A percentile compares a stretch with the other conserved stretches of the same genome.
These are phyloP conservation scores for Podilymbus podiceps DNA, from an alignment of 2,113 vertebrate species.

Conservation along the genomic window DNA sequence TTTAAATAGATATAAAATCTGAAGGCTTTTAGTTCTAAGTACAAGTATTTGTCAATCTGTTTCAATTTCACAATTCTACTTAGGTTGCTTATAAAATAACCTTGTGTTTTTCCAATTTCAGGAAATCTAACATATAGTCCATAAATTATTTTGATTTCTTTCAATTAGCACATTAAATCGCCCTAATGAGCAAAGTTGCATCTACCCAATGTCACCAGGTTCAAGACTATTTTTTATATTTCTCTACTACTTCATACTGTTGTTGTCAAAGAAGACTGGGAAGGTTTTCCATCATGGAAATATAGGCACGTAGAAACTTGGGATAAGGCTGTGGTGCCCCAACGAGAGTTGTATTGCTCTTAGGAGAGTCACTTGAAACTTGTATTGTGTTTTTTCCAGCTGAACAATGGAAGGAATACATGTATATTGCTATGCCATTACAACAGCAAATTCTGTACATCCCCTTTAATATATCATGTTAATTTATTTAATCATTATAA, in stretches of 20 bases:
- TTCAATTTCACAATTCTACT: slow-evolving; percentile 29
- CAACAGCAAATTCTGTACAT: neutral
- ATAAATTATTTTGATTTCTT: slow-evolving; percentile 46
- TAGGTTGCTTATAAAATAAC: neutral
- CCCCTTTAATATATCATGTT: neutral
- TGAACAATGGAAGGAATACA: neutral
- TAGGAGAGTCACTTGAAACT: neutral
- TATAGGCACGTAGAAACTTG: neutral
- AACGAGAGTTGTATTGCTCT: neutral
- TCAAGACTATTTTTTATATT: neutral
- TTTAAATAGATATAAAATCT: neutral
- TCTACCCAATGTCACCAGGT: slow-evolving; percentile 22
- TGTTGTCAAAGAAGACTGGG: neutral
- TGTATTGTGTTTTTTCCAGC: neutral
- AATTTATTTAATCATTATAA: neutral
- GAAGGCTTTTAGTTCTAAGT: neutral
- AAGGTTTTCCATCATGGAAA: neutral
- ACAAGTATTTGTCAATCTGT: neutral
- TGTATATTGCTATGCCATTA: neutral
- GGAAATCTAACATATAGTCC: neutral
- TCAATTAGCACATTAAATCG: slow-evolving; percentile 44
- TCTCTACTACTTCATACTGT: neutral
- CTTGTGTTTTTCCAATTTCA: neutral
- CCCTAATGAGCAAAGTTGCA: slow-evolving; percentile 20
- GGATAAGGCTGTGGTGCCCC: neutral